These are phyloP conservation scores for Magallana angulata DNA, from an alignment of 1,140 invertebrate genomes.

Conservation along the genomic window DNA sequence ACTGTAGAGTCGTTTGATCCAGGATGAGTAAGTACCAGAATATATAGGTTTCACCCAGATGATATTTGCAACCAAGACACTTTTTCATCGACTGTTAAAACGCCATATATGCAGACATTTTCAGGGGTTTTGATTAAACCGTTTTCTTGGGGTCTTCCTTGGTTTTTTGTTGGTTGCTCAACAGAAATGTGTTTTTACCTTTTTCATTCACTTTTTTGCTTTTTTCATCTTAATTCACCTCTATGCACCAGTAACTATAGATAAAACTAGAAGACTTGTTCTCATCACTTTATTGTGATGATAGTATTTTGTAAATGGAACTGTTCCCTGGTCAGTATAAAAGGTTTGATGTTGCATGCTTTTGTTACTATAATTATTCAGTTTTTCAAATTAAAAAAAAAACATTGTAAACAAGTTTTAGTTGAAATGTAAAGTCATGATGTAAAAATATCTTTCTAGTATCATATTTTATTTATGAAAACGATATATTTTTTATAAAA, in stretches of 20 bases:
- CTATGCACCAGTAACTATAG: constrained; percentile 37
- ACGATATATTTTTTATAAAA: not conserved
- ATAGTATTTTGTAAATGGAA: constrained; percentile 37
- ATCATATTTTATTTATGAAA: not conserved
- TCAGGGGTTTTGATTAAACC: not conserved
- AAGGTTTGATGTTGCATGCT: constrained; percentile 35
- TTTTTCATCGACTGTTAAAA: not conserved
- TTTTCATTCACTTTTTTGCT: constrained; percentile 38
- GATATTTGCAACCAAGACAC: constrained; percentile 26
- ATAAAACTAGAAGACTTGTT: constrained; percentile 19
- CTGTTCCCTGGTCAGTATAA: constrained; percentile 12
- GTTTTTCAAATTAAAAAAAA: constrained; percentile 5
- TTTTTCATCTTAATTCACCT: constrained; percentile 38
- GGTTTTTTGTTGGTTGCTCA: constrained; percentile 11
- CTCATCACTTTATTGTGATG: not conserved
- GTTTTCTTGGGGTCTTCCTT: not conserved
- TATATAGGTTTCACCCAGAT: constrained; percentile 33
- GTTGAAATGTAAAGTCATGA: not conserved
- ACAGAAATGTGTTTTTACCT: constrained; percentile 27
- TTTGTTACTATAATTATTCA: constrained; percentile 20
- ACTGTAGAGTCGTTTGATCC: constrained; percentile 24
- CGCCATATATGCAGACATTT: constrained; percentile 1
- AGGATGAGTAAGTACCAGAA: constrained; percentile 32
- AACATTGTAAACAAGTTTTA: not conserved
- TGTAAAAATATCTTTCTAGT: not conserved